Evolutionary conservation across 2,113 vertebrate species (phyloP).

Genomic region (Psettodes erumei): DNA sequence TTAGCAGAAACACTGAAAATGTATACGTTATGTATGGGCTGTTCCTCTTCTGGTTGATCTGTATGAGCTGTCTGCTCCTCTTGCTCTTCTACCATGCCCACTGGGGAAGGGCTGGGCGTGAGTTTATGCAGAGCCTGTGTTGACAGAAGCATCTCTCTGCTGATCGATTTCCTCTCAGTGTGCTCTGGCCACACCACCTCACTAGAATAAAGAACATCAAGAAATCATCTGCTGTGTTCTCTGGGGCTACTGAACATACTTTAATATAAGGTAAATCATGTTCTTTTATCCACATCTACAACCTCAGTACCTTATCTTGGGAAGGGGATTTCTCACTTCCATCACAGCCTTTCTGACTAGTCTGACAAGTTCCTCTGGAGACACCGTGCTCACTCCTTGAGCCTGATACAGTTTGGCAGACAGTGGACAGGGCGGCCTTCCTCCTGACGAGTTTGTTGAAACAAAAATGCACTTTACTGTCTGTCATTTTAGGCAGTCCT

Average conservation of each 20-base stretch:
- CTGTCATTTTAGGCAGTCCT: not conserved
- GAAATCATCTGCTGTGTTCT: not conserved
- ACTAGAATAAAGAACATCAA: constrained; percentile 39
- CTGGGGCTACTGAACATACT: not conserved
- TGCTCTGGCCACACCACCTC: constrained; percentile 56
- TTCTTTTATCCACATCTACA: not conserved
- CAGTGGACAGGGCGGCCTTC: constrained; percentile 44
- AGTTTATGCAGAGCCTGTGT: constrained; percentile 32
- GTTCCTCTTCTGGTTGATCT: constrained; percentile 14
- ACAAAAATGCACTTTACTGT: not conserved
- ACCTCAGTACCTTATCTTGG: constrained; percentile 42
- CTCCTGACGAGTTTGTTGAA: constrained; percentile 27
- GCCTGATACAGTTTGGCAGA: constrained; percentile 68
- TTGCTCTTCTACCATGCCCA: constrained; percentile 3
- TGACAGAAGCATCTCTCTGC: constrained; percentile 41
- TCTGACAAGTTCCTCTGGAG: constrained; percentile 53
- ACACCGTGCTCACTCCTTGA: constrained; percentile 41
- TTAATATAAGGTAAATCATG: not conserved
- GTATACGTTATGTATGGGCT: constrained; percentile 22
- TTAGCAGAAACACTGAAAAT: not conserved
- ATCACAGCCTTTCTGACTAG: constrained; percentile 51
- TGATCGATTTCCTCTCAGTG: constrained; percentile 32
- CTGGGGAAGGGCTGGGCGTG: constrained; percentile 39
- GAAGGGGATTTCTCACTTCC: constrained; percentile 48
- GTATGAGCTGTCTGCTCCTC: constrained; percentile 10